Conservation (phyloP, 1,140 invertebrate species). For the Cydia fagiglandana region DNA sequence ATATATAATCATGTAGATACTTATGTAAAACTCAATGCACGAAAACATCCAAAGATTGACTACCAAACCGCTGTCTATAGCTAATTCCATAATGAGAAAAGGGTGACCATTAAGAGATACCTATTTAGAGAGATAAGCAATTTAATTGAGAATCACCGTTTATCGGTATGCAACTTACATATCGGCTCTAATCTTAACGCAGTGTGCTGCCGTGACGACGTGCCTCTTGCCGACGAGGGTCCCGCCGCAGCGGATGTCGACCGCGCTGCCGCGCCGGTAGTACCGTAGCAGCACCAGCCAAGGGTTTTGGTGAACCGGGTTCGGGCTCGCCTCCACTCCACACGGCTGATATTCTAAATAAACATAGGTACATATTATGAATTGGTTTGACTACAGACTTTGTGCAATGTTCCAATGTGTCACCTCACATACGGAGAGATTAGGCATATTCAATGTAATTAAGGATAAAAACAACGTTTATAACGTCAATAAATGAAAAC, state of each 20-base stretch:
- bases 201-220: conserved; percentile 39
- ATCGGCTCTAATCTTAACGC: conserved; percentile 32
- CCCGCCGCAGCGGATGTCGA: conserved; percentile 34
- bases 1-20: neutral
- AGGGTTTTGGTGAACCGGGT: conserved; percentile 37
- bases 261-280: conserved; percentile 22
- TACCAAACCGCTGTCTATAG: no score
- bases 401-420: neutral
- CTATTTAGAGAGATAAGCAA: neutral
- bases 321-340: conserved; percentile 39
- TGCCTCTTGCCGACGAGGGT: conserved; percentile 34
- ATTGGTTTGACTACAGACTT: neutral
- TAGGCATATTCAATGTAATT: no score
- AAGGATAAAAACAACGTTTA: no score
- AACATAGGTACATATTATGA: neutral
- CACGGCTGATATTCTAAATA: conserved; percentile 31
- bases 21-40: no score
- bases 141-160: neutral
- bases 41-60: no score
- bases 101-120: no score
- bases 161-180: conserved; percentile 18
- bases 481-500: no score
- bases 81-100: no score
- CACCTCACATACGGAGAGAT: no score
- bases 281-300: conserved; percentile 39